Conservation (phyloP, 2,797 vertebrate species). For the Lacerta agilis region DNA sequence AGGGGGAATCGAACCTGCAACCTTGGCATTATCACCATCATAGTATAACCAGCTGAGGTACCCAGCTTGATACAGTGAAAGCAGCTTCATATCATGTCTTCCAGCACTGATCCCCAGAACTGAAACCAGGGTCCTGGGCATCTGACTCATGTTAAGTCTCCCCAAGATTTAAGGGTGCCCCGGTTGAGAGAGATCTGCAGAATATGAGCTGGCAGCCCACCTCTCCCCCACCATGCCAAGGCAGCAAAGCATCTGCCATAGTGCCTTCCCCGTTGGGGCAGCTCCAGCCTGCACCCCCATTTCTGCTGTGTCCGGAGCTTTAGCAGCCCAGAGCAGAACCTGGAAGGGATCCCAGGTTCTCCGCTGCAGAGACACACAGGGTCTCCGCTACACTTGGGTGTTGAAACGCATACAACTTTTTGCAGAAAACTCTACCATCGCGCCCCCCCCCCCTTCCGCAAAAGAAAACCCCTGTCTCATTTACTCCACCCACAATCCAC, state of each 20-base stretch:
- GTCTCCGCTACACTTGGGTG: neutral
- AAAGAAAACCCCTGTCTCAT: neutral
- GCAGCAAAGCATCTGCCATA: neutral
- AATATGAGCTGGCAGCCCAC: neutral
- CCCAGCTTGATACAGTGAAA: neutral
- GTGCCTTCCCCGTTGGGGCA: too few species aligned
- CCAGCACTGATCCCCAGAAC: neutral
- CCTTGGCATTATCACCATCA: too few species aligned
- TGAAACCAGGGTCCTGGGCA: neutral
- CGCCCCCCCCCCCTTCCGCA: too few species aligned
- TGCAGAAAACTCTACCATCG: neutral
- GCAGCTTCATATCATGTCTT: neutral
- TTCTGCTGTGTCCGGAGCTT: neutral
- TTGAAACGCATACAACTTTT: neutral
- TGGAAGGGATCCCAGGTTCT: neutral
- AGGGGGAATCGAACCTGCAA: too few species aligned
- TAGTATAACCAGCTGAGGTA: too few species aligned
- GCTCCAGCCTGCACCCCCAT: neutral
- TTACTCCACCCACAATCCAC: neutral
- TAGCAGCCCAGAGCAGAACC: neutral
- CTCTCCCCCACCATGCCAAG: neutral
- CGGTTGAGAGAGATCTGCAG: neutral
- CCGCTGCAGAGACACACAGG: neutral
- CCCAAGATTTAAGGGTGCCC: neutral
- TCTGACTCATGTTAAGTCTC: neutral